Evolutionary conservation across 2,888 invertebrate species (phyloP), one percentile per base, ranked within the genome.

Genomic region (Dolichopus griseipennis): DNA sequence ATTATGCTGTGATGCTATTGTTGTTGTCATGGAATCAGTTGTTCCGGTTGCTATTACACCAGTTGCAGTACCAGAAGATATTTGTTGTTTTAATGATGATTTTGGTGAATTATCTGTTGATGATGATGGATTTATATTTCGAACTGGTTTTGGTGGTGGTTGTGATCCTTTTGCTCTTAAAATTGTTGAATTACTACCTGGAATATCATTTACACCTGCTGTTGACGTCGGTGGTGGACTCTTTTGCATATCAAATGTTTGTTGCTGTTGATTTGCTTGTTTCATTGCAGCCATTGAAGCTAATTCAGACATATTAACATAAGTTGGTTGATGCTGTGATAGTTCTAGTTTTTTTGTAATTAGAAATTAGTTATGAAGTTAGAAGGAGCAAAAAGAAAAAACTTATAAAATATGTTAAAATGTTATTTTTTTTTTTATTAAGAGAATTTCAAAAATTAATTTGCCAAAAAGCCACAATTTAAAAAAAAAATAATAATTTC

Each of bases 231-330:
- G 74, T 84, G 75, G 77, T 84, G 80, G 83, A 81, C 8, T 41
- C 79, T 52, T 52, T 52, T 52, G 18, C 6, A 52, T 15, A 18
- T 52, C 80, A 77, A 81, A 79, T 76, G 87, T 78, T 74, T 84
- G 84, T 43, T 77, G 75, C 65, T 78, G 79, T 78, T 86, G 77
- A 83, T 74, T 85, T 82, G 70, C 91, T 81, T 81, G 90, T 83
- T 85, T 92, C 81, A 84, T 85, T 15, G 92, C 92, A 64, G 93
- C 93, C 83, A 93, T 85, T 75, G 87, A 89, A 33, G 92, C 92
- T 78, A 94, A 82, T 79, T 95, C 94, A 72, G 92, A 92, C 93
- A 93, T 93, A 79, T 95, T 95, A 75, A 93, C 93, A 82, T 95
- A 95, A 76, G 93, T 87, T 33, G 94, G 94, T 81, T 90, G 89